Evolutionary conservation across 2,113 vertebrate species (phyloP).

Genomic region (Ceyx margarethae): DNA sequence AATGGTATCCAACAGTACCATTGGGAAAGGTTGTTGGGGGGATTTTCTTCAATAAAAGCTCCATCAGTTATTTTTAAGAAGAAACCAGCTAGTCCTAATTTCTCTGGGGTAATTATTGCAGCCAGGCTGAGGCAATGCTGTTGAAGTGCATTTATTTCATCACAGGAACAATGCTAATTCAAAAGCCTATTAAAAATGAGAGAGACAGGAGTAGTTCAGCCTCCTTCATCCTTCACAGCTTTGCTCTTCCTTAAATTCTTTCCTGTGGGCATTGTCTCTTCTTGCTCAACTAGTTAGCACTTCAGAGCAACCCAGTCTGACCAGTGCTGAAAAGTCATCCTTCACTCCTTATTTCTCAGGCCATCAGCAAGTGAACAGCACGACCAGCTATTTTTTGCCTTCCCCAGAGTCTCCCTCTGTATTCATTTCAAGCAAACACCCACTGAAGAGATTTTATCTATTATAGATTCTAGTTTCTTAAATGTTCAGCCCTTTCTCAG

Average conservation of each 20-base stretch:
- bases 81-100: background rate
- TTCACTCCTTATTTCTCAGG: background rate
- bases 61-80: background rate
- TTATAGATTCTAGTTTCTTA: background rate
- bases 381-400: background rate
- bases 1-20: background rate
- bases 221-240: constrained; percentile 26
- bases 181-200: constrained; percentile 9
- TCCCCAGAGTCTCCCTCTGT: background rate
- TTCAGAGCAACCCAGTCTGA: background rate
- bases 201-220: background rate
- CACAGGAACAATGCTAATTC: constrained; percentile 7
- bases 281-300: background rate
- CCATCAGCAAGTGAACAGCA: background rate
- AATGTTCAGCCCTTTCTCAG: background rate
- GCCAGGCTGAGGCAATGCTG: background rate
- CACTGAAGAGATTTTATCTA: background rate
- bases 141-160: constrained; percentile 1
- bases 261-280: background rate
- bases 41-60: background rate
- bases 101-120: constrained; percentile 16
- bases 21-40: background rate
- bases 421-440: background rate
- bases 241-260: constrained; percentile 15
- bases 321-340: background rate